Base-by-base conservation (phyloP, 2,113 vertebrate genomes). In the Genyomyrus donnyi region DNA sequence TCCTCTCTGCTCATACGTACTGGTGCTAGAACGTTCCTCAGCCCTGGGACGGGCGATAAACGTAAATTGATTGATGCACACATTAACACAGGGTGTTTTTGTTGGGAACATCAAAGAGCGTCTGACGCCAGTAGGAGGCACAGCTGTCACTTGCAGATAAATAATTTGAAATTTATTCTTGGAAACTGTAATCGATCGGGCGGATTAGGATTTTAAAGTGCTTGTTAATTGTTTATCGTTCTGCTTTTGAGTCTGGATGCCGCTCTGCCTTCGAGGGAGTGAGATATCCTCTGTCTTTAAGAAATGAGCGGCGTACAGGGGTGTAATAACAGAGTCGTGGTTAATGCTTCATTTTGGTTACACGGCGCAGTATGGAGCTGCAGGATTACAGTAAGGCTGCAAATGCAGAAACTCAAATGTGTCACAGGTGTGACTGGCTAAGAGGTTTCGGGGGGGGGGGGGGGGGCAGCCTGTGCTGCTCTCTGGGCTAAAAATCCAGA, bases 131-230 rank as follows among this genome's bases (percentile, higher is more conserved):
- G 42, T 17, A 4, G 52, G 50, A 85, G 77, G 31, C 39, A n/a
- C 77, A 85, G 74, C 89, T 89, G 77, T 58, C 89, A 45, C 15
- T 24, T 35, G 31, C 39, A 39, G 70, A 83, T 89, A 52, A 80
- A 89, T 80, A 80, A 42, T 88, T 88, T 58, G 17, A 31, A 83
- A 89, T 80, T 77, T 49, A 50, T 42, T 27, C 46, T 56, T 27
- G n/a, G 27, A 56, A 58, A 89, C 39, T 10, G 42, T n/a, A 88
- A 62, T 88, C 6, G 56, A 88, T 66, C n/a, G 88, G 88, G 62
- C 27, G 83, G 45, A 85, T 85, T 85, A 45, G 49, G 85, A 87
- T 87, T 48, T 45, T 88, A 46, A 58, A 24, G 31, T 88, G 31
- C 56, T 53, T 27, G 50, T 87, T 85, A 85, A 53, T 87, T 87